Evolutionary conservation across 1,140 invertebrate genomes (phyloP).

Genomic region (Anastrepha obliqua): DNA sequence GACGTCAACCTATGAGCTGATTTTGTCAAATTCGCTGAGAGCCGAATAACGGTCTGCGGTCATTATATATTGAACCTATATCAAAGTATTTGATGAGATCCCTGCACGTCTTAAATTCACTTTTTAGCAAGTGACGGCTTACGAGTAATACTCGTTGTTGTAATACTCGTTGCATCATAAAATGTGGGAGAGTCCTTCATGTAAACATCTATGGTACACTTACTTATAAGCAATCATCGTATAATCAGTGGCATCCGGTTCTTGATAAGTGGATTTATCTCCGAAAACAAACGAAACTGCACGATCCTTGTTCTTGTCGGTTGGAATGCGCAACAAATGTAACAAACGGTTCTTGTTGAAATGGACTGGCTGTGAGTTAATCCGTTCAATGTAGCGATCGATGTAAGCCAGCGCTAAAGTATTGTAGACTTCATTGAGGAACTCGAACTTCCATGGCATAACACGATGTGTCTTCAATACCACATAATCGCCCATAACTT

Average conservation of each 20-base stretch:
- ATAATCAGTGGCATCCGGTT: conserved; percentile 57
- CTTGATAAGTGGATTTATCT: conserved; percentile 62
- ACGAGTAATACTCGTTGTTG: too few species aligned
- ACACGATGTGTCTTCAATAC: conserved; percentile 66
- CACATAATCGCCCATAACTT: conserved; percentile 67
- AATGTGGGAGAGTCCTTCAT: too few species aligned
- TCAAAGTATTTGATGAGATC: too few species aligned
- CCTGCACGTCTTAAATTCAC: too few species aligned
- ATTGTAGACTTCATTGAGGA: conserved; percentile 71
- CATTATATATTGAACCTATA: too few species aligned
- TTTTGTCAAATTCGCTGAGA: too few species aligned
- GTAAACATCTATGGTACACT: background rate
- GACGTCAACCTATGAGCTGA: too few species aligned
- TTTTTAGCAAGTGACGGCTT: too few species aligned
- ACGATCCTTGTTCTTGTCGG: conserved; percentile 59
- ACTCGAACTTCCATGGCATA: conserved; percentile 71
- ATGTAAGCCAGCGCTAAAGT: conserved; percentile 64
- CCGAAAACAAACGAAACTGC: conserved; percentile 63
- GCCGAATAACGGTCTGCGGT: too few species aligned
- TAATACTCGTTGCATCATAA: too few species aligned
- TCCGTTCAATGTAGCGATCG: conserved; percentile 50
- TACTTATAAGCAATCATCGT: conserved; percentile 63
- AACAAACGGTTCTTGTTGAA: conserved; percentile 57
- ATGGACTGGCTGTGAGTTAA: background rate
- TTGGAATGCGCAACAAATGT: conserved; percentile 57